Conservation (phyloP, 1,140 invertebrate species). For the Muscidifurax raptorellus region DNA sequence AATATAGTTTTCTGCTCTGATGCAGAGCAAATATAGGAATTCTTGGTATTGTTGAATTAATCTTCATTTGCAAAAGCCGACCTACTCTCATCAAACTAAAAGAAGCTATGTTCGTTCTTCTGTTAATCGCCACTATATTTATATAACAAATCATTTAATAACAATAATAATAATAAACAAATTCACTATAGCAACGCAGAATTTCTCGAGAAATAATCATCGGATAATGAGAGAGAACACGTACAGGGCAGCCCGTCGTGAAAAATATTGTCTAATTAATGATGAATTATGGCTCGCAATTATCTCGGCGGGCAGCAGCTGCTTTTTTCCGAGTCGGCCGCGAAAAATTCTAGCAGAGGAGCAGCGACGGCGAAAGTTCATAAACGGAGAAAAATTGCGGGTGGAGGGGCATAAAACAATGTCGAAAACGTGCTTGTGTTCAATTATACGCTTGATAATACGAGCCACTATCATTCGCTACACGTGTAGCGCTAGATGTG, state of each 20-base stretch:
- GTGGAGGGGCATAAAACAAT: conserved; percentile 36
- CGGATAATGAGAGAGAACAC: conserved; percentile 28
- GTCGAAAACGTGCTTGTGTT: conserved; percentile 39
- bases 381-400: conserved; percentile 58
- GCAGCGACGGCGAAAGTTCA: conserved; percentile 39
- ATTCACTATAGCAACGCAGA: background rate
- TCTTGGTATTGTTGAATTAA: too few relatives aligned
- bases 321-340: background rate
- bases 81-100: too few relatives aligned
- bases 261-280: conserved; percentile 48
- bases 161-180: background rate
- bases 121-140: too few relatives aligned
- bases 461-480: background rate
- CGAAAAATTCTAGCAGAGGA: background rate
- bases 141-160: too few relatives aligned
- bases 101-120: too few relatives aligned
- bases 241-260: background rate
- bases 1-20: too few relatives aligned
- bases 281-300: conserved; percentile 38
- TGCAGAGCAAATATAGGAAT: too few relatives aligned
- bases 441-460: conserved; percentile 52
- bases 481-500: background rate
- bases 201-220: conserved; percentile 2
- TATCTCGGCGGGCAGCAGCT: background rate
- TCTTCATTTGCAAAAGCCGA: too few relatives aligned